phyloP scores from a whole-genome alignment of 2,797 vertebrate species.

The Meda fulgida region DNA sequence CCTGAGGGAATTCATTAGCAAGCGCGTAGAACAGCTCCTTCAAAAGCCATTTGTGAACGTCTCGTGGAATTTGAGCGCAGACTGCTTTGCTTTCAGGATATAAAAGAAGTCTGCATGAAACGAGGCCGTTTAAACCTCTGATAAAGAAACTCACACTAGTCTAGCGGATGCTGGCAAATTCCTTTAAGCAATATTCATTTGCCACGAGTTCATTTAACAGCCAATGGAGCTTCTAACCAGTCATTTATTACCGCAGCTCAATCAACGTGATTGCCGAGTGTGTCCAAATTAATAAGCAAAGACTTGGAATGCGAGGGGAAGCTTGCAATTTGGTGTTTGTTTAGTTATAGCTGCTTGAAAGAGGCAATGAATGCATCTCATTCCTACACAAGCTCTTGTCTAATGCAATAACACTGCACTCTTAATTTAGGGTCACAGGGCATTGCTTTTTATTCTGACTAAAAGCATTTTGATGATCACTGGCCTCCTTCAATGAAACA shows the following conservation, averaged over 20 bases:
- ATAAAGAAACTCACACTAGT: neutral
- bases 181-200: conserved; percentile 62
- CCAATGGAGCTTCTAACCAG: conserved; percentile 66
- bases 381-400: conserved; percentile 8
- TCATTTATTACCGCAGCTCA: conserved; percentile 64
- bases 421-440: neutral
- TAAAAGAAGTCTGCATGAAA: conserved; percentile 1
- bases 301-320: conserved; percentile 47
- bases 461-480: conserved; percentile 21
- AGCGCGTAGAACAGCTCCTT: conserved; percentile 24
- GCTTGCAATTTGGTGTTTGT: conserved; percentile 42
- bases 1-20: conserved; percentile 52
- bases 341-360: conserved; percentile 35
- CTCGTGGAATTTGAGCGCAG: conserved; percentile 10
- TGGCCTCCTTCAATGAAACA: neutral
- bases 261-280: conserved; percentile 56
- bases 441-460: neutral
- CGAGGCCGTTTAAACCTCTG: conserved; percentile 1
- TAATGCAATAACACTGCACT: neutral
- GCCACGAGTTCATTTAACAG: conserved; percentile 65
- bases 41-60: conserved; percentile 46
- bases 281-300: conserved; percentile 46
- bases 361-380: conserved; percentile 17
- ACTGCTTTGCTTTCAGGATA: conserved; percentile 26
- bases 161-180: conserved; percentile 39